A percentile compares a stretch with the other conserved stretches of the same genome.
These are phyloP conservation scores for Prionailurus bengalensis DNA, from an alignment of 2,113 vertebrate genomes.

Conservation along the genomic window DNA sequence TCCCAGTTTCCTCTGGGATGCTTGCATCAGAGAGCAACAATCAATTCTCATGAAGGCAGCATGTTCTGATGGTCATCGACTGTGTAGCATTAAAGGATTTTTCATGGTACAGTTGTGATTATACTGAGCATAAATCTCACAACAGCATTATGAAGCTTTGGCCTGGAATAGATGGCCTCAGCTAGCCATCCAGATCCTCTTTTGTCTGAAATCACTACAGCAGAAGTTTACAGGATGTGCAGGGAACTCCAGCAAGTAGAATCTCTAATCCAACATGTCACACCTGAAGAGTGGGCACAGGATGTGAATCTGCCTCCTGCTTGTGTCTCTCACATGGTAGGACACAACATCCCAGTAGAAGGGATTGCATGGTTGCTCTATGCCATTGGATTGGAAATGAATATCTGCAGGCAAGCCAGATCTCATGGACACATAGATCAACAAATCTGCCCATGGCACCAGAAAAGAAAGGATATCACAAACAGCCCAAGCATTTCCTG, in stretches of 20 bases:
- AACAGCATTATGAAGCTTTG: neutral
- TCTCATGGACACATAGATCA: neutral
- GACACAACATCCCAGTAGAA: neutral
- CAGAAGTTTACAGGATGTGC: neutral
- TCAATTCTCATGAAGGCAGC: neutral
- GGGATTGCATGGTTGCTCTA: neutral
- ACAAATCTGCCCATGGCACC: neutral
- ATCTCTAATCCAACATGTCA: neutral
- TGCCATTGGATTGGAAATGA: neutral
- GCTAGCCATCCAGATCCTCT: neutral
- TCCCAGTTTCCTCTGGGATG: neutral
- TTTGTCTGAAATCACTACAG: neutral
- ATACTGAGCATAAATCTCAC: neutral
- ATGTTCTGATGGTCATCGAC: neutral
- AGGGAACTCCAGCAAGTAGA: neutral
- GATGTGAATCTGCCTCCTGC: neutral
- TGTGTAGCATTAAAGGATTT: neutral
- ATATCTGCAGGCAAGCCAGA: constrained; percentile 24
- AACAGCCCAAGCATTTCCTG: neutral
- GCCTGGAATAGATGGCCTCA: neutral
- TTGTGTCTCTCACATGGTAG: neutral
- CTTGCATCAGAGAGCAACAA: neutral
- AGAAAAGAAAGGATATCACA: constrained; percentile 9
- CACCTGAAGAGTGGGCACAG: neutral
- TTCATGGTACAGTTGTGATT: neutral